phyloP scores from a whole-genome alignment of 2,113 vertebrate species.

The Daubentonia madagascariensis region DNA sequence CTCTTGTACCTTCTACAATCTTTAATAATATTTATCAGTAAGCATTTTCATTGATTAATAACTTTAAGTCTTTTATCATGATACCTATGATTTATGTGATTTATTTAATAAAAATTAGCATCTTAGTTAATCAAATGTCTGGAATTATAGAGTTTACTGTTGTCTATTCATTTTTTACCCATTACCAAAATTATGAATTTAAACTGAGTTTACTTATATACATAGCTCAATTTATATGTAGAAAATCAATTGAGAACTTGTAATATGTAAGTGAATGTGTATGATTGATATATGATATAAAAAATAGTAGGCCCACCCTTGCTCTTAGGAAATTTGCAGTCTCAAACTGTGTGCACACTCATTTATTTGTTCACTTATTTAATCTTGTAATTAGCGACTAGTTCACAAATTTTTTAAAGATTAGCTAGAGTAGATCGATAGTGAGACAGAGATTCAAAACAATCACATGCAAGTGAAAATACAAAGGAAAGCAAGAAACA shows the following conservation, averaged over 20 bases:
- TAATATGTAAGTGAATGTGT: not conserved
- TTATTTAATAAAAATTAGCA: not conserved
- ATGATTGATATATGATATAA: not conserved
- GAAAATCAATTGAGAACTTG: not conserved
- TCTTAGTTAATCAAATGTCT: not conserved
- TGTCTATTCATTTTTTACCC: not conserved
- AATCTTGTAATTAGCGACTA: not conserved
- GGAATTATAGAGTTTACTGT: not conserved
- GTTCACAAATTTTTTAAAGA: not conserved
- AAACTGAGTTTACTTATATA: not conserved
- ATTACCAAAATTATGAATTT: not conserved
- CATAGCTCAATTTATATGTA: not conserved
- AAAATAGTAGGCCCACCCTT: not conserved
- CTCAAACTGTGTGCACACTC: not conserved
- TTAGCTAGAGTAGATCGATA: not conserved
- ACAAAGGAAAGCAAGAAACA: not conserved
- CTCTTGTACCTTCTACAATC: fast-evolving
- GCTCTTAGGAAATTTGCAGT: not conserved
- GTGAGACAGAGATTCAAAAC: not conserved
- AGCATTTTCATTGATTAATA: not conserved
- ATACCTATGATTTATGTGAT: not conserved
- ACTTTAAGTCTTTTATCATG: not conserved
- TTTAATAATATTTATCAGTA: not conserved
- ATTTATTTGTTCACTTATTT: not conserved
- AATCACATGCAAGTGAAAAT: not conserved